Evolutionary conservation across 2,113 vertebrate genomes (phyloP), one percentile per base, ranked within the genome.

Genomic region (Strix aluco): DNA sequence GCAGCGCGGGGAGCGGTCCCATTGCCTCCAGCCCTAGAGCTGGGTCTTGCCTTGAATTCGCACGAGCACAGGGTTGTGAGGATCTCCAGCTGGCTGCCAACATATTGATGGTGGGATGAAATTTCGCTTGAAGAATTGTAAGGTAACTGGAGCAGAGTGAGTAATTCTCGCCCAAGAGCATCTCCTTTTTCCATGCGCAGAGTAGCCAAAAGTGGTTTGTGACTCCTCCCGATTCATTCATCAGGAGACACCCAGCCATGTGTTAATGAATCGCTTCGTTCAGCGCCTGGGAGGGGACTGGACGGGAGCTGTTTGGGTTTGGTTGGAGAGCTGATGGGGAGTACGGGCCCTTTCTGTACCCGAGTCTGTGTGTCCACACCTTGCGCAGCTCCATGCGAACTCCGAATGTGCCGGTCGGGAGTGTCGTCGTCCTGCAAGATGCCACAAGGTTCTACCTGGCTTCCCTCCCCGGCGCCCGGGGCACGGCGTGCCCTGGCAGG

Each of bases 131-230:
- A 58, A 95, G 94, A 97, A 86, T 67, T 81, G 89, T 92, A 65
- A 90, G 90, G 96, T 95, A 96, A 90, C 88, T 96, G 95, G 95
- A 92, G 95, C 92, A 96, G 71, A 86, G 90, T 93, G 96, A 97
- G 96, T 81, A 95, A 96, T 92, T 86, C 92, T 83, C 51, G 0
- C 75, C 67, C 71, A 3, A 67, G 92, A 96, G 71, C 63, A 34
- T 49, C 90, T 95, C 92, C 93, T 93, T 74, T 61, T 57, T 40
- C 90, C 13, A 0, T 73, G 81, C 0, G 1, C 63, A 5, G 82
- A 92, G 92, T 86, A 92, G 82, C 86, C 90, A 55, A 11, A 54
- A 92, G 90, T 26, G 54, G 21, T 38, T 85, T 65, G 89, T 0
- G 1, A 6, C 47, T 90, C 74, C 74, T 93, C 30, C 62, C 5